Base-by-base conservation (phyloP, 2,113 vertebrate species). In the Odocoileus hemionus region DNA sequence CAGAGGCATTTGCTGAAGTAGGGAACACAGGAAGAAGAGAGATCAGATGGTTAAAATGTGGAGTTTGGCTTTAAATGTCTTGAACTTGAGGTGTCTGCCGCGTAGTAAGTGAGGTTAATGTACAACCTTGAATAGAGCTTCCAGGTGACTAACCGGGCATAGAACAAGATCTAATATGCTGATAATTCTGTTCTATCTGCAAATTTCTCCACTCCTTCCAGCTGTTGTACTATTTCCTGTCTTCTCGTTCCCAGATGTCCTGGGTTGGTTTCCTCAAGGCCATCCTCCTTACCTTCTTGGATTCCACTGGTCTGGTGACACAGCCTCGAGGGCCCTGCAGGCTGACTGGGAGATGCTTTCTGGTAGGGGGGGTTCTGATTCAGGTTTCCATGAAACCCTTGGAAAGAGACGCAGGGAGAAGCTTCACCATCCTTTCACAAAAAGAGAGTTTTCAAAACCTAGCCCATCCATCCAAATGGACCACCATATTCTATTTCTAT, bases 141-240 rank as follows among this genome's bases (percentile, higher is more conserved):
- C 82, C 39, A 50, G 57, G 21, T 74, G 36, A 94, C 50, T 57
- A 91, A 76, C 7, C 14, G 47, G 86, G 57, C 55, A 50, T 4
- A 19, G 70, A 93, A 17, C 17, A 74, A 79, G 55, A 78, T 61
- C 76, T 55, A 12, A 78, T 52, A 89, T 10, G 61, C 36, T 74
- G 50, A 88, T 88, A 30, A 55, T 93, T 45, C 70, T 86, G 30
- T 83, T 91, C 85, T 45, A 60, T 86, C 61, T 89, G 47, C 64
- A 80, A 4, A 61, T 67, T 55, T 86, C 74, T 86, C 25, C 52
- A 33, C 45, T 85, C 57, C 45, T 94, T 88, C 88, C 52, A 52
- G 47, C 28, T 55, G 19, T 50, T n/a, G 12, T 25, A 11, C n/a
- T 64, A 15, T 61, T 80, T 67, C 85, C 85, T 83, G 23, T 36